Conservation (phyloP, 2,797 vertebrate species). For the Gymnoscopelus microlampas region DNA sequence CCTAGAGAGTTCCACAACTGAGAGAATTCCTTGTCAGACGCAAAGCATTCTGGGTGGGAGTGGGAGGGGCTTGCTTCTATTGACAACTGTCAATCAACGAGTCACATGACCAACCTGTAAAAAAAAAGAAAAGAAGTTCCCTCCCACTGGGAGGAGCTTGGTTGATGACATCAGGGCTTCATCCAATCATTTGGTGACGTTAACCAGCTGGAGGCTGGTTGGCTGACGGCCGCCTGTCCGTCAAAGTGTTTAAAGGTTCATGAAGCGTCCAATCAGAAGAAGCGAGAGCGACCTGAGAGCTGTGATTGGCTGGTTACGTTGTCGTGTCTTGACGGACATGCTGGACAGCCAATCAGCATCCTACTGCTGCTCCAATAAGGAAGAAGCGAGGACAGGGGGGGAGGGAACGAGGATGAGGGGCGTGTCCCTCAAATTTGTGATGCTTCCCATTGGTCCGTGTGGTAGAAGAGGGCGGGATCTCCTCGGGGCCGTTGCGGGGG, state of each 20-base stretch:
- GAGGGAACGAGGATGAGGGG: not conserved
- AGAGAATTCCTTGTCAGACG: no score
- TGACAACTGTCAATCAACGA: no score
- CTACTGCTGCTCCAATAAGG: no score
- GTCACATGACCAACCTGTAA: no score
- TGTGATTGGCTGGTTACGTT: not conserved
- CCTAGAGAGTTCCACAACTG: no score
- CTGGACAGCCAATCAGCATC: no score
- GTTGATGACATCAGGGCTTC: not conserved
- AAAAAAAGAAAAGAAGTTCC: not conserved
- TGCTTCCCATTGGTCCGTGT: conserved; percentile 16
- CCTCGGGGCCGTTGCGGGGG: no score
- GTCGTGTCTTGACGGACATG: not conserved
- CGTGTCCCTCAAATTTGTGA: not conserved
- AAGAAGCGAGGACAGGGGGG: not conserved
- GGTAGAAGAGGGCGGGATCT: conserved; percentile 1
- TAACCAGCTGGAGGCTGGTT: not conserved
- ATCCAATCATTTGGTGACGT: no score
- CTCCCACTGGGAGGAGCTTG: no score
- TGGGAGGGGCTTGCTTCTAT: no score
- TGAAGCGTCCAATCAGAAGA: not conserved
- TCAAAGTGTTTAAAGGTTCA: not conserved
- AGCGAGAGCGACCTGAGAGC: conserved; percentile 39
- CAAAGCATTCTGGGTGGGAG: no score
- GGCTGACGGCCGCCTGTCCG: not conserved